Conservation (phyloP, 1,140 invertebrate genomes). For the Neodiprion pinetum region DNA sequence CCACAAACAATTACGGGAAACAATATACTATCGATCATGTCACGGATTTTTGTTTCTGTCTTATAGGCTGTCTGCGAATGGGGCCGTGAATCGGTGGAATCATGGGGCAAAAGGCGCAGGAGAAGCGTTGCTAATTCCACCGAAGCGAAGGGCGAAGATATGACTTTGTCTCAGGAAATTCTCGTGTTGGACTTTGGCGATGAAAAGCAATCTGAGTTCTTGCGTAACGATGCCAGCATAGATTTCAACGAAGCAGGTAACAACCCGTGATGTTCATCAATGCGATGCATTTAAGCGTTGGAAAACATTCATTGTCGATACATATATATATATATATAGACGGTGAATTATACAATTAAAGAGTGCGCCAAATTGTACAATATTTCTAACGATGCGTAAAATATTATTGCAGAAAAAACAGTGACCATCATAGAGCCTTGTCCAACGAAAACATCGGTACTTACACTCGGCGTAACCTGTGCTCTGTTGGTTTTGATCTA, state of each 20-base stretch:
- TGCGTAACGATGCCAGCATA: constrained; percentile 78
- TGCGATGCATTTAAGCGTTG: background rate
- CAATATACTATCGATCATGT: too few species aligned
- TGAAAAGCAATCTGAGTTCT: constrained; percentile 82
- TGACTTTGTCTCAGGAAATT: constrained; percentile 94
- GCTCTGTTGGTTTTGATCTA: constrained; percentile 89
- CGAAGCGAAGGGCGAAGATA: constrained; percentile 80
- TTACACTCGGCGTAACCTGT: constrained; percentile 88
- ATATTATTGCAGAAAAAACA: constrained; percentile 76
- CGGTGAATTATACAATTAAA: background rate
- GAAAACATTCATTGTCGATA: too few species aligned
- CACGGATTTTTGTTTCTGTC: constrained; percentile 22
- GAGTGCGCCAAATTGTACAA: background rate
- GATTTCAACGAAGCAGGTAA: constrained; percentile 69
- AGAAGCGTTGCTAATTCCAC: constrained; percentile 71
- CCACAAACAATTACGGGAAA: too few species aligned
- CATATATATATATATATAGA: background rate
- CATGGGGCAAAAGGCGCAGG: constrained; percentile 83
- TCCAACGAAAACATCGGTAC: constrained; percentile 87
- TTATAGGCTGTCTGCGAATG: constrained; percentile 84
- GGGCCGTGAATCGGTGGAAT: constrained; percentile 86
- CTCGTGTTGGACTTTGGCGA: constrained; percentile 90
- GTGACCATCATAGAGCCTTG: constrained; percentile 87
- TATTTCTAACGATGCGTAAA: constrained; percentile 16
- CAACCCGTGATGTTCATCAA: constrained; percentile 10